A percentile compares a stretch with the other conserved stretches of the same genome.
phyloP scores from a whole-genome alignment of 30 jellyfish, hydroid and myxozoan genomes.

The Chironex yamaguchii region DNA sequence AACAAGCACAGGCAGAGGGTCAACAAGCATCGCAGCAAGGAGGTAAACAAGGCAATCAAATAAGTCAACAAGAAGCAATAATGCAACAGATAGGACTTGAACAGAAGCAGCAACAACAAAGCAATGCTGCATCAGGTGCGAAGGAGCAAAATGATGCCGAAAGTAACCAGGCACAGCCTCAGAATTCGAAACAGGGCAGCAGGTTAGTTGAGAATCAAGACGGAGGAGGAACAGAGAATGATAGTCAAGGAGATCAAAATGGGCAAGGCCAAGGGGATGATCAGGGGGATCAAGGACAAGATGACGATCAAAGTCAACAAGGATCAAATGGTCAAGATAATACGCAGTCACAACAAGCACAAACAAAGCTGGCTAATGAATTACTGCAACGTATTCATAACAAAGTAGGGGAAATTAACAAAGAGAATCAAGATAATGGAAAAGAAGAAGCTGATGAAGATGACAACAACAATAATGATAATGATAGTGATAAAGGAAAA shows the following conservation, averaged over 20 bases:
- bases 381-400: background rate
- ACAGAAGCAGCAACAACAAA: background rate
- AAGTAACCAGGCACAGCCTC: slow-evolving; percentile 40
- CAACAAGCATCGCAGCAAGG: background rate
- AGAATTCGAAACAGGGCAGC: background rate
- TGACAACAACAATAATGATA: slow-evolving; percentile 14
- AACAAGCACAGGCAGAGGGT: background rate
- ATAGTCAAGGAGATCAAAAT: slow-evolving; percentile 49
- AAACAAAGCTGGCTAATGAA: background rate
- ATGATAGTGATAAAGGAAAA: slow-evolving; percentile 27
- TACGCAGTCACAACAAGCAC: background rate
- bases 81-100: background rate
- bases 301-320: background rate
- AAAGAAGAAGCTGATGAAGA: slow-evolving; percentile 64
- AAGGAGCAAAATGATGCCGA: slow-evolving; percentile 60
- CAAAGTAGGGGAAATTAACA: background rate
- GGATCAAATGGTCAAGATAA: background rate
- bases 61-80: background rate
- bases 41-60: background rate
- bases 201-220: slow-evolving; percentile 4
- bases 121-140: slow-evolving; percentile 10
- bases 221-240: slow-evolving; percentile 26
- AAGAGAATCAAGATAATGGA: background rate
- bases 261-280: slow-evolving; percentile 48
- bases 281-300: slow-evolving; percentile 7